Conservation (phyloP, 2,888 invertebrate species). For the Aethes cnicana region DNA sequence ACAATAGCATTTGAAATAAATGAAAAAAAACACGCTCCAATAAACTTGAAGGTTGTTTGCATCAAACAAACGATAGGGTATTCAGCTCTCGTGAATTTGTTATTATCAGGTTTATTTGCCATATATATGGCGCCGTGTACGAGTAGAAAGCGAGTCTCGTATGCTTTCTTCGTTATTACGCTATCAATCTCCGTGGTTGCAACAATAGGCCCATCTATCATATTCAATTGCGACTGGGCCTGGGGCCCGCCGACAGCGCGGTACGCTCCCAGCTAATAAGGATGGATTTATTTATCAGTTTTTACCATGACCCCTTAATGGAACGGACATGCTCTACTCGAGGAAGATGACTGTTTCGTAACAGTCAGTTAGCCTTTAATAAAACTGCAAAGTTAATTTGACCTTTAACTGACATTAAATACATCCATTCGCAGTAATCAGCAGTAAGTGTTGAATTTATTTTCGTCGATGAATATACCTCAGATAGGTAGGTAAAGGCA, state of each 20-base stretch:
- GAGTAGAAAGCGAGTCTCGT: constrained; percentile 33
- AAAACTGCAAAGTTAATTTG: not conserved
- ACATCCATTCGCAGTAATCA: not conserved
- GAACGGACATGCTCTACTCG: constrained; percentile 27
- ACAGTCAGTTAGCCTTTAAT: no score
- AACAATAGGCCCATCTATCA: constrained; percentile 39
- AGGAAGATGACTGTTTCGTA: constrained; percentile 17
- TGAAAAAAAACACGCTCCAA: no score
- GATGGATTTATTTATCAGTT: constrained; percentile 43
- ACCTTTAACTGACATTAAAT: not conserved
- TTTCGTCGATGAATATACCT: not conserved
- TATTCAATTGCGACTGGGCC: constrained; percentile 38
- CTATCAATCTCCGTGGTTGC: constrained; percentile 37
- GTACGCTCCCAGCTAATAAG: constrained; percentile 40
- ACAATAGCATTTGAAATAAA: no score
- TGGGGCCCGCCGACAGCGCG: constrained; percentile 38
- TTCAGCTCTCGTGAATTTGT: constrained; percentile 3
- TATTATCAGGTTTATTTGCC: constrained; percentile 3
- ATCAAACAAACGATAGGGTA: no score
- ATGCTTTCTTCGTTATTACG: constrained; percentile 39
- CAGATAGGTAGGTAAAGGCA: not conserved
- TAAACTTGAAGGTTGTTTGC: no score
- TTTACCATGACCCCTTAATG: constrained; percentile 37
- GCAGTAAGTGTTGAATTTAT: constrained; percentile 3
- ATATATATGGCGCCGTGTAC: constrained; percentile 22